These are phyloP conservation scores for Loris lydekkerianus DNA, from an alignment of 2,797 vertebrate species.

Conservation along the genomic window DNA sequence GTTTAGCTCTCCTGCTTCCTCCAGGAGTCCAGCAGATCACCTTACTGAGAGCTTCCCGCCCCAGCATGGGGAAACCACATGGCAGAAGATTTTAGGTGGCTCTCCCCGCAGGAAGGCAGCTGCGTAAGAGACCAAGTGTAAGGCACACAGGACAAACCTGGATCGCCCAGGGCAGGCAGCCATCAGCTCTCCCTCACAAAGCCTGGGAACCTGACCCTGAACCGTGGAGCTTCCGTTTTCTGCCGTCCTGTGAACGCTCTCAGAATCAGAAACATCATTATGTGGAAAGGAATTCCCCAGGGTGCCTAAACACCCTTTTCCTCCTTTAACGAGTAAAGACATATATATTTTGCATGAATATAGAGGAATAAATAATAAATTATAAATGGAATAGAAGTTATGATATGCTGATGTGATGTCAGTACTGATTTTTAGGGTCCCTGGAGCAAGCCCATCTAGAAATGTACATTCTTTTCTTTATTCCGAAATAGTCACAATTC, in stretches of 20 bases:
- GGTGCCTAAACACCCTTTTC: neutral
- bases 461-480: neutral
- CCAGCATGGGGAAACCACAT: rapidly evolving
- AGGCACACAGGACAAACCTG: neutral
- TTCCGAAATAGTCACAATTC: neutral
- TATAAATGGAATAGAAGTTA: neutral
- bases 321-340: conserved; percentile 60
- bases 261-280: conserved; percentile 13
- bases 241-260: neutral
- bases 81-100: no score
- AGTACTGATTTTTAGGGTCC: neutral
- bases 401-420: neutral
- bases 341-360: neutral
- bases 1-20: rapidly evolving
- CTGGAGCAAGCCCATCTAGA: neutral
- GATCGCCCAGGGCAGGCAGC: rapidly evolving
- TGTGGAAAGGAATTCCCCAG: neutral
- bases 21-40: rapidly evolving
- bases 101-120: neutral
- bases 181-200: neutral
- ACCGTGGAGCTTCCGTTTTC: neutral
- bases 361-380: conserved; percentile 5
- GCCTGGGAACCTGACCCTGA: neutral
- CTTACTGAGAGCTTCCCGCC: rapidly evolving
- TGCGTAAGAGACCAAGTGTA: neutral